Evolutionary conservation across 2,888 invertebrate genomes (phyloP), one percentile per base, ranked within the genome.

Genomic region (Amiota mariae): DNA sequence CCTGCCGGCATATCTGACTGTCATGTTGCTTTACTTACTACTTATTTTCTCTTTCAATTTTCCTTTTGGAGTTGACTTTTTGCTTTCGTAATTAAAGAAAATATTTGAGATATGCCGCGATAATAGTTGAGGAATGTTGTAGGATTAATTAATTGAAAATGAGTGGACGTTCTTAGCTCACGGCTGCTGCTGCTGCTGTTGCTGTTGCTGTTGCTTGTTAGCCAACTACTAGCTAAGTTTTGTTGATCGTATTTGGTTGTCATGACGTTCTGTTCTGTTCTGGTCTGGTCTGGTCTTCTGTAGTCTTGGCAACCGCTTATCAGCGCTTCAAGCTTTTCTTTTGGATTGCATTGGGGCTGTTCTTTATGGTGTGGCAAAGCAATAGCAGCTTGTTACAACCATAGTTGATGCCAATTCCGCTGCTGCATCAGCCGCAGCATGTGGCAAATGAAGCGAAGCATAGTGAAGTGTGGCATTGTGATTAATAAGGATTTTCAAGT

Each of bases 111-210:
- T 84, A 84, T 79, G 86, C 83, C 82, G 82, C 83, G 83, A 84
- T 86, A 84, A 84, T 84, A 86, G 86, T 83, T 82, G 79, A 79
- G 83, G 83, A 84, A 84, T 84, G 86, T 78, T 84, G 83, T 86
- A 86, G 83, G 86, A 84, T 84, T 84, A 84, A 84, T 84, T 84
- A 84, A 84, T 84, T 84, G 83, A 84, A 84, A 84, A 84, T 84
- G 83, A 86, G 83, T 84, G 85, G 80, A 82, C 76, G 75, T 54
- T 48, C 54, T 67, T 75, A 48, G 49, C 36, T 63, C 66, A 47
- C 48, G 36, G 70, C 18, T 67, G 64, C 63, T 54, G 57, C 46
- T 46, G n/a, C n/a, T 18, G 11, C 15, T 70, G 59, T 10, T 51
- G 46, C n/a, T 49, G 71, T 1, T 13, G 54, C 73, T 79, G 79